Evolutionary conservation across 1,140 invertebrate species (phyloP), one percentile per base, ranked within the genome.

Genomic region (Colletes latitarsis): DNA sequence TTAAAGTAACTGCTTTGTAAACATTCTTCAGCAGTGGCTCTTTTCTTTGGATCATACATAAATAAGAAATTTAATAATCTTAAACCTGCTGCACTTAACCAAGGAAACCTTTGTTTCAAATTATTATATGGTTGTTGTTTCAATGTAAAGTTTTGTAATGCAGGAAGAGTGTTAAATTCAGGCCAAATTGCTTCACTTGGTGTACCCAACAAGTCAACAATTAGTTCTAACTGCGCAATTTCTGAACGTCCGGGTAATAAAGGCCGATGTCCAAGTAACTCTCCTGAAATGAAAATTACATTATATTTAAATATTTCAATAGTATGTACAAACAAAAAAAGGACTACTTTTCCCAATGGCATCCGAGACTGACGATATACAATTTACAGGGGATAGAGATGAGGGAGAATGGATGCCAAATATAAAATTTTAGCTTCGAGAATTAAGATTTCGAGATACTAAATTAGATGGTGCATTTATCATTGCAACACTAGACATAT

Each of bases 91-190:
- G 96, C 96, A 15, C 97, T 97, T n/a, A 99, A 93, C 96, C 97
- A 98, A 0, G 97, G 97, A 92, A 99, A 99, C 87, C 96, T 95
- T 86, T 98, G 96, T 92, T 98, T 98, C 14, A 99, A 93, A 93
- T 99, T 99, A 90, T 99, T 99, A 90, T 99, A 99, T 0, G 98
- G 98, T 91, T 99, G 98, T 86, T 97, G 96, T 90, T 98, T 99
- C 12, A 99, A 91, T 2, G 96, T 97, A 85, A 98, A 98, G 89
- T 98, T 97, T 89, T 98, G 96, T 21, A 99, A 89, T 0, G 97
- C 97, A 8, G 98, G 98, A 73, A 98, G 89, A 1, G 95, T 94
- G 84, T 96, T 96, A 90, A 97, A 98, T 85, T 97, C 98, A 0
- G 98, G 98, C 99, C 99, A 99, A 87, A 99, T 99, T 6, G 96